Percentiles rank a stretch among this genome's conserved stretches.
phyloP scores from a whole-genome alignment of 2,888 invertebrate genomes.

The Rhorus exstirpatorius region DNA sequence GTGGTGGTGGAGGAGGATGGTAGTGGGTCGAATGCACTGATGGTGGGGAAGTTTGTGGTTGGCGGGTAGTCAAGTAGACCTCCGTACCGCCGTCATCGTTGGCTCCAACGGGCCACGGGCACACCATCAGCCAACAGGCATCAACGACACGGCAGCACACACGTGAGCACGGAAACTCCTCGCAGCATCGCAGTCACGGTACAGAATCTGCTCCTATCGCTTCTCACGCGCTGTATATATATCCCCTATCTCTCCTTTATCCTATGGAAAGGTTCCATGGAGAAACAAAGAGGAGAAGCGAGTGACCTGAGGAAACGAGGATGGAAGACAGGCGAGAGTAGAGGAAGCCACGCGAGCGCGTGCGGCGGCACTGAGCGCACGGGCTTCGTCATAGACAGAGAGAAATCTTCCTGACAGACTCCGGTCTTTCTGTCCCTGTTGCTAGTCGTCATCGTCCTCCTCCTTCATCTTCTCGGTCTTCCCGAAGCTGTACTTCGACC shows the following conservation, averaged over 20 bases:
- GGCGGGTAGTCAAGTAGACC: conserved; percentile 64
- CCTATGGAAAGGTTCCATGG: conserved; percentile 75
- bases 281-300: conserved; percentile 9
- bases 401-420: conserved; percentile 82
- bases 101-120: conserved; percentile 43
- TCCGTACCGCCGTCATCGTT: conserved; percentile 56
- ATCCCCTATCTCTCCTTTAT: conserved; percentile 65
- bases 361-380: conserved; percentile 82
- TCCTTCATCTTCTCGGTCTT: not conserved
- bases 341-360: conserved; percentile 77
- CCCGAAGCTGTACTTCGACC: conserved; percentile 34
- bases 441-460: conserved; percentile 23
- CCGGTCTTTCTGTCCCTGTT: conserved; percentile 70
- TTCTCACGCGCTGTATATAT: conserved; percentile 39
- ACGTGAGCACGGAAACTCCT: conserved; percentile 34
- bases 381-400: conserved; percentile 84
- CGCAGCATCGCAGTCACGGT: conserved; percentile 29
- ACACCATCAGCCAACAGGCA: conserved; percentile 48
- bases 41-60: conserved; percentile 71
- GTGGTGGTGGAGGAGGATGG: conserved; percentile 74
- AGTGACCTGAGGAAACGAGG: conserved; percentile 30
- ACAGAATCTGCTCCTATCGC: conserved; percentile 33
- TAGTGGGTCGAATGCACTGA: conserved; percentile 66
- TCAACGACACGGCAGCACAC: not conserved
- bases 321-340: conserved; percentile 50